Evolutionary conservation across 30 jellyfish, hydroid and myxozoan species (phyloP).

Genomic region (Turritopsis rubra): DNA sequence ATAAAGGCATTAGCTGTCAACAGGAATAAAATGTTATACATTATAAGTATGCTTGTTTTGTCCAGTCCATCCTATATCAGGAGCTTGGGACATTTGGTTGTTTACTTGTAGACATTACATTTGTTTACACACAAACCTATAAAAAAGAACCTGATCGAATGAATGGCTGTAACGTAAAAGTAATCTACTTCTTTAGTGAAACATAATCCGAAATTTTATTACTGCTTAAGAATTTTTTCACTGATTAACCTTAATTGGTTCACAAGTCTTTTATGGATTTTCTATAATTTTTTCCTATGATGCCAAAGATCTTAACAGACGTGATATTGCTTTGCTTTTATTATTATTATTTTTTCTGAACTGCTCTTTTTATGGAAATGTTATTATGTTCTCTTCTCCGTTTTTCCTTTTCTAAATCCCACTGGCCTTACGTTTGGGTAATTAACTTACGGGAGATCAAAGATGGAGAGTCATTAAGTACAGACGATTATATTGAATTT

Average conservation of each 20-base stretch:
- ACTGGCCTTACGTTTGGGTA: neutral
- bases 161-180: neutral
- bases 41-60: too few species aligned
- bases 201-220: neutral
- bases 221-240: neutral
- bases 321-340: neutral
- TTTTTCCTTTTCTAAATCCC: neutral
- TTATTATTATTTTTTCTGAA: too few species aligned
- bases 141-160: neutral
- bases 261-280: neutral
- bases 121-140: neutral
- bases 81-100: too few species aligned
- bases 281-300: neutral
- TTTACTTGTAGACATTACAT: too few species aligned
- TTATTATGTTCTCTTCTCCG: neutral
- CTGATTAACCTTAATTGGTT: neutral
- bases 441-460: neutral
- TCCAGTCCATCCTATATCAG: too few species aligned
- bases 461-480: neutral
- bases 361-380: neutral
- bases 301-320: neutral
- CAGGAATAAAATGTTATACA: too few species aligned
- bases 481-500: neutral
- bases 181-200: neutral
- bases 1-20: too few species aligned